Evolutionary conservation across 2,113 vertebrate genomes (phyloP).

Genomic region (Oncorhynchus nerka): DNA sequence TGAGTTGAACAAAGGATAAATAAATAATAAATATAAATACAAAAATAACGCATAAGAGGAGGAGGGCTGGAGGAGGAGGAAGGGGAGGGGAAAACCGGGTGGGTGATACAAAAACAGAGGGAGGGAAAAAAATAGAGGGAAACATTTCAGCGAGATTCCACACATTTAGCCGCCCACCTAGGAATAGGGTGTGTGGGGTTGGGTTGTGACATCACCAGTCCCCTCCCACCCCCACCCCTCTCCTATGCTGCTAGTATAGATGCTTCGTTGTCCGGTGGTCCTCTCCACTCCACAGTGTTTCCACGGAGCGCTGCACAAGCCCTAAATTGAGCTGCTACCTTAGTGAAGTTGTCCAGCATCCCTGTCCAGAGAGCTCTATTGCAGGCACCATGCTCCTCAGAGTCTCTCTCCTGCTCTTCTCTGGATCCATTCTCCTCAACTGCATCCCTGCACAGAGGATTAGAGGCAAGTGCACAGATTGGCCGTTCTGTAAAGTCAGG

Average conservation of each 20-base stretch:
- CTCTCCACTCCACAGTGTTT: constrained; percentile 54
- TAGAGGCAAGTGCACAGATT: constrained; percentile 83
- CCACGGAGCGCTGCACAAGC: constrained; percentile 43
- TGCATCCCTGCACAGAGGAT: constrained; percentile 83
- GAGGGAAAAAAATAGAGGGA: constrained; percentile 9
- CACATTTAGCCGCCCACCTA: not conserved
- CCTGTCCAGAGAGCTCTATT: constrained; percentile 29
- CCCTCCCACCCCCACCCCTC: constrained; percentile 83
- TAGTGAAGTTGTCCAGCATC: constrained; percentile 51
- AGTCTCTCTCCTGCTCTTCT: constrained; percentile 78
- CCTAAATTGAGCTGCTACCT: constrained; percentile 27
- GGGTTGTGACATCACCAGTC: constrained; percentile 80
- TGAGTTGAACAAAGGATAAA: not conserved
- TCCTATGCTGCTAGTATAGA: constrained; percentile 75
- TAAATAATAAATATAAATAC: not conserved
- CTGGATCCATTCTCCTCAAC: constrained; percentile 77
- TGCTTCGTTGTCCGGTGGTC: constrained; percentile 1
- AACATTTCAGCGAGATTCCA: not conserved
- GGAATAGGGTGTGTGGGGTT: constrained; percentile 25
- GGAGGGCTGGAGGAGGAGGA: not conserved
- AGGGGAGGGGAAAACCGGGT: not conserved
- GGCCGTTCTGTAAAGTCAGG: not conserved
- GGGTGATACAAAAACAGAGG: not conserved
- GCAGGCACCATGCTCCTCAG: constrained; percentile 74
- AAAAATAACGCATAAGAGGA: not conserved